Evolutionary conservation across 2,888 invertebrate species (phyloP).

Genomic region (Dermolepida albohirtum): DNA sequence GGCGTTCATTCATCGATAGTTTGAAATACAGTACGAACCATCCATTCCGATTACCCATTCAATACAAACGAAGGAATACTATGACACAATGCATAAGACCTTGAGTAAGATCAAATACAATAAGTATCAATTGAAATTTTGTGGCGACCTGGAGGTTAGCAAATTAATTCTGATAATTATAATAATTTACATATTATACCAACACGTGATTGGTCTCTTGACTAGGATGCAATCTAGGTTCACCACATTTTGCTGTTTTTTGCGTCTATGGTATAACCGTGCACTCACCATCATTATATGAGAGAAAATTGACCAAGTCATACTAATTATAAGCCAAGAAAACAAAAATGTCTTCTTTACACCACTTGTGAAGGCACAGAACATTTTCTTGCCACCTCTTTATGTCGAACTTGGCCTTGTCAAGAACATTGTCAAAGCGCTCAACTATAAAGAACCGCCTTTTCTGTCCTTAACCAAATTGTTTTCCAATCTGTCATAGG

Average conservation of each 20-base stretch:
- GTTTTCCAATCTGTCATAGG: conserved; percentile 39
- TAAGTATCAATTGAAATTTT: background rate
- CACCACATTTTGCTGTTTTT: conserved; percentile 36
- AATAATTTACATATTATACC: conserved; percentile 17
- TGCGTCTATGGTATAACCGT: conserved; percentile 29
- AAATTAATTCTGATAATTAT: conserved; percentile 7
- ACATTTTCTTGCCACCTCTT: conserved; percentile 16
- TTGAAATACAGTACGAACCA: conserved; percentile 38
- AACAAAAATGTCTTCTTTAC: too few species aligned
- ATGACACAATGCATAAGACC: conserved; percentile 13
- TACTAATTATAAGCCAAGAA: too few species aligned
- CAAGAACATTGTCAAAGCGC: background rate
- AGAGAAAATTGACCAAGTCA: too few species aligned
- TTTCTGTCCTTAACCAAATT: conserved; percentile 26
- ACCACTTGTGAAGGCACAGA: too few species aligned
- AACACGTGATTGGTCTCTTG: too few species aligned
- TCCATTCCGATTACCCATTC: conserved; percentile 40
- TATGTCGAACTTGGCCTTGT: conserved; percentile 11
- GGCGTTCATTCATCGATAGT: too few species aligned
- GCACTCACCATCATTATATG: conserved; percentile 31
- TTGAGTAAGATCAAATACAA: conserved; percentile 19
- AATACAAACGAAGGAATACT: conserved; percentile 39
- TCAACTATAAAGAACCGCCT: conserved; percentile 20
- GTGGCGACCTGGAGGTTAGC: background rate
- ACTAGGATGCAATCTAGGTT: too few species aligned